A percentile compares a stretch with the other conserved stretches of the same genome.
phyloP scores from a whole-genome alignment of 2,888 invertebrate species.

The Diloba caeruleocephala region DNA sequence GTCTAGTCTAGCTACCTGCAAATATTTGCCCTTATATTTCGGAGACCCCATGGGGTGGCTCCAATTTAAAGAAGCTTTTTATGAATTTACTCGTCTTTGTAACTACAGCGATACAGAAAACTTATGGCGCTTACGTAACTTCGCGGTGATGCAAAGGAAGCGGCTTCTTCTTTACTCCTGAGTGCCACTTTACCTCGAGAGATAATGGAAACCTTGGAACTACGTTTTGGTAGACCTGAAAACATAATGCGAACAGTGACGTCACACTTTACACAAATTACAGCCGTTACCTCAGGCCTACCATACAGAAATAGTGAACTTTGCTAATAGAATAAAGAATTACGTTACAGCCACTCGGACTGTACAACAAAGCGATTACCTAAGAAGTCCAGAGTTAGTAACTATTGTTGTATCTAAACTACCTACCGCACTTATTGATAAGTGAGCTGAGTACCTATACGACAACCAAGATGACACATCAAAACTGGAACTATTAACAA shows the following conservation, averaged over 20 bases:
- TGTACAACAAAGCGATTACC: background rate
- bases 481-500: background rate
- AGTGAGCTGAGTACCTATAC: conserved; percentile 6
- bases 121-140: conserved; percentile 13
- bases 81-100: background rate
- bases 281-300: conserved; percentile 4
- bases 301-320: conserved; percentile 3
- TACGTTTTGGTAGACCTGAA: conserved; percentile 5
- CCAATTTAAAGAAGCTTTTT: background rate
- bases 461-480: background rate
- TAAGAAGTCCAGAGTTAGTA: conserved; percentile 6
- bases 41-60: too few species aligned
- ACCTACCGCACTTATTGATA: background rate
- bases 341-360: background rate
- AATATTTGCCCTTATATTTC: too few species aligned
- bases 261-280: background rate
- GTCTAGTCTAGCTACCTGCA: too few species aligned
- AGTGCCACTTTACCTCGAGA: background rate
- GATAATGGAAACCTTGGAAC: conserved; percentile 1
- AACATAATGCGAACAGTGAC: background rate
- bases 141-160: conserved; percentile 9
- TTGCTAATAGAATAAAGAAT: conserved; percentile 9
- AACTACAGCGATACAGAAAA: conserved; percentile 9
- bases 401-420: conserved; percentile 5
- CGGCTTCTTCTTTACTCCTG: background rate